Base-by-base conservation (phyloP, 2,113 vertebrate species). In the Colossoma macropomum region DNA sequence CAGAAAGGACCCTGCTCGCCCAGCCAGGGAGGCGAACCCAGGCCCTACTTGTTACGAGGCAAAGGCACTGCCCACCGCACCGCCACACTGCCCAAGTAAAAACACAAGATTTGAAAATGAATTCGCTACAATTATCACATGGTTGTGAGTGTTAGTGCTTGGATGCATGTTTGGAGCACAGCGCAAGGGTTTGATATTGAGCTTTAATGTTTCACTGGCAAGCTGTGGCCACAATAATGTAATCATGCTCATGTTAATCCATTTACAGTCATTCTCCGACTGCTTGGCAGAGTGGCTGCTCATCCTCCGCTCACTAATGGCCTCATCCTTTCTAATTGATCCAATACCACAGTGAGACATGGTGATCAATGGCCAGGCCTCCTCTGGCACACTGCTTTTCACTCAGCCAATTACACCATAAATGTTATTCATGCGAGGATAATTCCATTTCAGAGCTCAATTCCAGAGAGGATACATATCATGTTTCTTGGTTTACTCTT, bases 261-360 rank as follows among this genome's bases (percentile, higher is more conserved):
- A 70, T 70, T 87, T 74, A 69, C 41, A 84, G 41, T 74, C 21
- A 13, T 79, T 84, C 52, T 75, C 59, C 63, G 25, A 15, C 63
- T 82, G 52, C 63, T 87, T 65, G 48, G 28, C 54, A 27, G 62
- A 73, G 78, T 70, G 45, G 78, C 75, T 63, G 23, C 81, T 77
- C 80, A 45, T 34, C 70, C 50, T 84, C 62, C 74, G 75, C 48
- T 86, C 78, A 70, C 45, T n/a, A 72, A 86, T 84, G 78, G 77
- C 63, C 32, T 41, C 79, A 41, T 81, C 75, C 45, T 84, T 78
- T 81, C 78, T 84, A 85, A 88, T 79, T 81, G 81, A 84, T 80
- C 73, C 60, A 69, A 38, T 59, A 66, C 68, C 25, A 48, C 65
- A 85, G 56, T 72, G 41, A 83, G 76, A 75, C 45, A 34, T 15